Conservation (phyloP, 2,888 invertebrate genomes). For the Fissipunctia ypsillon region DNA sequence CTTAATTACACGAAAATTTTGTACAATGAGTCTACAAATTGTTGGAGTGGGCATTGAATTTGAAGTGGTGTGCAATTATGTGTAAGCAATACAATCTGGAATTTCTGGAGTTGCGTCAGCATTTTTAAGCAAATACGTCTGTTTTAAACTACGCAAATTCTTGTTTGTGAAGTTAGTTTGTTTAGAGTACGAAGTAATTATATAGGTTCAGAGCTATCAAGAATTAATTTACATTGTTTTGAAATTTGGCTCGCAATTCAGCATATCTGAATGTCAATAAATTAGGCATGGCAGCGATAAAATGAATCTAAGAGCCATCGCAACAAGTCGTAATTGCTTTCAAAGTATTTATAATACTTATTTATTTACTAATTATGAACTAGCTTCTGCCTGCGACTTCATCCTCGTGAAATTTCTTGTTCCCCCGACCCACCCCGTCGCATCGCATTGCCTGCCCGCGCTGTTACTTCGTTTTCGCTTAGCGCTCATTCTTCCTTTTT, state of each 20-base stretch:
- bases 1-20: constrained; percentile 11
- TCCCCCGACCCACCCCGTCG: no score
- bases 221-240: background rate
- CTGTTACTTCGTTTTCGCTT: no score
- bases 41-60: background rate
- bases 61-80: constrained; percentile 12
- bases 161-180: constrained; percentile 5
- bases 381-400: no score
- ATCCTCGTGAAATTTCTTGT: no score
- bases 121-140: constrained; percentile 1
- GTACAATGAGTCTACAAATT: constrained; percentile 21
- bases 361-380: no score
- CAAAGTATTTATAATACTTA: no score
- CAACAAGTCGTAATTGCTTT: background rate
- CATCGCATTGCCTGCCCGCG: no score
- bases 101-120: constrained; percentile 17
- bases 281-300: background rate
- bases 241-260: background rate
- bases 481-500: no score
- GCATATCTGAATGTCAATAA: background rate
- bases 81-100: background rate
- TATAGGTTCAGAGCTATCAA: background rate
- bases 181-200: background rate
- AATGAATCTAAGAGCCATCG: background rate
- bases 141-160: background rate